Conservation (phyloP, 2,888 invertebrate species). For the Junonia oenone region DNA sequence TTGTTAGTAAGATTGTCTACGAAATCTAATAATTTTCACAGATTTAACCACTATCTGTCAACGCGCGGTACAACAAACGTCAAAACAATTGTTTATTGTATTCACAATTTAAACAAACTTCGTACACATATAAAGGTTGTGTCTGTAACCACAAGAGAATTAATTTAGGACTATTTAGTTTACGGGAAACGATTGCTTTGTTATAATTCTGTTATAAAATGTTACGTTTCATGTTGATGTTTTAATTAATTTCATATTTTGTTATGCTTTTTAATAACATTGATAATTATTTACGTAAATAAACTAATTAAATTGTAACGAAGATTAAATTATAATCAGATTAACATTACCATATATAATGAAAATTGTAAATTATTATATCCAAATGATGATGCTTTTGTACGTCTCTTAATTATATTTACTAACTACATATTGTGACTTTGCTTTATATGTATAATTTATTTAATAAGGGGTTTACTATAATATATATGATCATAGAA, state of each 20-base stretch:
- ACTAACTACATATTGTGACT: not conserved
- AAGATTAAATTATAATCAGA: not conserved
- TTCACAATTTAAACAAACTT: slow-evolving; percentile 22
- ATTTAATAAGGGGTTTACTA: too few relatives aligned
- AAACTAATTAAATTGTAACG: not conserved
- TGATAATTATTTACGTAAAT: not conserved
- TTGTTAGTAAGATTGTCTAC: slow-evolving; percentile 23
- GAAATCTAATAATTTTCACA: slow-evolving; percentile 21
- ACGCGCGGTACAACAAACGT: slow-evolving; percentile 16
- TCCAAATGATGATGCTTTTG: not conserved
- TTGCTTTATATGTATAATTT: too few relatives aligned
- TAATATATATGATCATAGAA: too few relatives aligned
- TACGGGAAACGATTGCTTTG: slow-evolving; percentile 14
- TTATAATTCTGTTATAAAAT: not conserved
- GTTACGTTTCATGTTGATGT: not conserved
- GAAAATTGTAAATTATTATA: not conserved
- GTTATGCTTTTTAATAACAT: not conserved
- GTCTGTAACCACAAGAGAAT: slow-evolving; percentile 16
- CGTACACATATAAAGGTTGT: slow-evolving; percentile 18
- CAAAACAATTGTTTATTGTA: slow-evolving; percentile 22
- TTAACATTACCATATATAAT: not conserved
- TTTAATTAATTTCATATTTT: not conserved
- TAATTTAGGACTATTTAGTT: slow-evolving; percentile 21
- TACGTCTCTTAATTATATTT: not conserved
- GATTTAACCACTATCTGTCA: slow-evolving; percentile 20